These are phyloP conservation scores for Drosophila parvula DNA, from an alignment of 1,140 invertebrate species.

Conservation along the genomic window DNA sequence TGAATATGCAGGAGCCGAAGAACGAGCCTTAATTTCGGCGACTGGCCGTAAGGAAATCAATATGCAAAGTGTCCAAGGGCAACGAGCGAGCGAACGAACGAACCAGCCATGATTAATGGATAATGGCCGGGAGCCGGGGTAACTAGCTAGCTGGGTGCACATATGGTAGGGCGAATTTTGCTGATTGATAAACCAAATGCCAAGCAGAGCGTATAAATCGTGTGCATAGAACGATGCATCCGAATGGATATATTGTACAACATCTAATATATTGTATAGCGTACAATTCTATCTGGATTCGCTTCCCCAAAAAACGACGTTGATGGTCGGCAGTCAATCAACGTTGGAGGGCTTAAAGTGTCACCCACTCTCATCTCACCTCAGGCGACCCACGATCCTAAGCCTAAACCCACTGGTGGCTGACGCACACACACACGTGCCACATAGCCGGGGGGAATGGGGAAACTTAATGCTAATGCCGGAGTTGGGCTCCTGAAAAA, in stretches of 20 bases:
- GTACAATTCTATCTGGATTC: slow-evolving; percentile 22
- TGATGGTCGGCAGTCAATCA: slow-evolving; percentile 44
- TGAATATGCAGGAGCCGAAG: slow-evolving; percentile 32
- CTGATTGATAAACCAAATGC: slow-evolving; percentile 53
- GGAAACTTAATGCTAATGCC: slow-evolving; percentile 42
- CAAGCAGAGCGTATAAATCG: slow-evolving; percentile 55
- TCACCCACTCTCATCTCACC: slow-evolving; percentile 26
- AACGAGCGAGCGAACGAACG: slow-evolving; percentile 1
- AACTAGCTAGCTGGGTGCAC: slow-evolving; percentile 10
- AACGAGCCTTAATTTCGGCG: slow-evolving; percentile 39
- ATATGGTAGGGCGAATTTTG: slow-evolving; percentile 21
- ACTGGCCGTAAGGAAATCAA: slow-evolving; percentile 34
- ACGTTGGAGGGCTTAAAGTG: slow-evolving; percentile 44
- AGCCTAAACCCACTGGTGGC: neutral
- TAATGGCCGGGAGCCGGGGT: slow-evolving; percentile 3
- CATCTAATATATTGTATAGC: slow-evolving; percentile 6
- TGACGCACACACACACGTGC: slow-evolving; percentile 8
- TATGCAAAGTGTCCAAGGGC: slow-evolving; percentile 46
- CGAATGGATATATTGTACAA: slow-evolving; percentile 21
- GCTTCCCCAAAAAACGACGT: slow-evolving; percentile 7
- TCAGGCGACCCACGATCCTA: neutral
- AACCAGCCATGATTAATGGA: slow-evolving; percentile 39
- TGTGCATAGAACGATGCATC: slow-evolving; percentile 33
- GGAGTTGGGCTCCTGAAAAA: slow-evolving; percentile 51
- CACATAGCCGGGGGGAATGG: neutral